Evolutionary conservation across 2,113 vertebrate genomes (phyloP).

Genomic region (Passerina amoena): DNA sequence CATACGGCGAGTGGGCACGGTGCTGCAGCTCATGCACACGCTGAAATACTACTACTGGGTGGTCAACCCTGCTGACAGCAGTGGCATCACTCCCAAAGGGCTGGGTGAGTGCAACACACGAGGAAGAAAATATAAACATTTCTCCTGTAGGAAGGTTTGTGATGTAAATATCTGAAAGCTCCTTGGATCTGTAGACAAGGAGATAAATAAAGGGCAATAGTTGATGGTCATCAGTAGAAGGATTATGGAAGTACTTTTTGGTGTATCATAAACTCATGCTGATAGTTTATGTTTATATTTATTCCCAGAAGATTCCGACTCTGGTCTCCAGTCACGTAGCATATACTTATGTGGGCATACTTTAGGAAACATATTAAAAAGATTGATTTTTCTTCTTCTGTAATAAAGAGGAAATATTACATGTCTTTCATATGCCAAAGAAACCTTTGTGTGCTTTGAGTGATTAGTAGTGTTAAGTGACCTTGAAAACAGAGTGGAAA

Average conservation of each 20-base stretch:
- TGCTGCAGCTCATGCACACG: constrained; percentile 93
- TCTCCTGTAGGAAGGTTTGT: neutral
- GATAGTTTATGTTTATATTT: neutral
- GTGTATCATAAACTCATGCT: neutral
- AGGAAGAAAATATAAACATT: neutral
- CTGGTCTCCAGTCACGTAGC: neutral
- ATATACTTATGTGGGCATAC: neutral
- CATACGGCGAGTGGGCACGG: constrained; percentile 93
- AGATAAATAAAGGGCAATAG: neutral
- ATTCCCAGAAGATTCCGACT: neutral
- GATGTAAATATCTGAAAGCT: neutral
- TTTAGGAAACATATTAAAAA: neutral
- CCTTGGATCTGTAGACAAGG: neutral
- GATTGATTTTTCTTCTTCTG: neutral
- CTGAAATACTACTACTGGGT: constrained; percentile 98
- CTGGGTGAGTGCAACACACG: constrained; percentile 78
- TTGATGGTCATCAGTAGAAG: neutral
- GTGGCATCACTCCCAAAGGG: constrained; percentile 88
- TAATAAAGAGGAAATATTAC: neutral
- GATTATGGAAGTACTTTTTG: neutral
- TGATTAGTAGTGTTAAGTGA: neutral
- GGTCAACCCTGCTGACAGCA: constrained; percentile 87
- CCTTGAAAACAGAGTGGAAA: neutral
- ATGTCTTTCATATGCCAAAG: neutral
- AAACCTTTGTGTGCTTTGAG: neutral